A percentile compares a stretch with the other conserved stretches of the same genome.
These are phyloP conservation scores for Galleria mellonella DNA, from an alignment of 1,140 invertebrate genomes.

Conservation along the genomic window DNA sequence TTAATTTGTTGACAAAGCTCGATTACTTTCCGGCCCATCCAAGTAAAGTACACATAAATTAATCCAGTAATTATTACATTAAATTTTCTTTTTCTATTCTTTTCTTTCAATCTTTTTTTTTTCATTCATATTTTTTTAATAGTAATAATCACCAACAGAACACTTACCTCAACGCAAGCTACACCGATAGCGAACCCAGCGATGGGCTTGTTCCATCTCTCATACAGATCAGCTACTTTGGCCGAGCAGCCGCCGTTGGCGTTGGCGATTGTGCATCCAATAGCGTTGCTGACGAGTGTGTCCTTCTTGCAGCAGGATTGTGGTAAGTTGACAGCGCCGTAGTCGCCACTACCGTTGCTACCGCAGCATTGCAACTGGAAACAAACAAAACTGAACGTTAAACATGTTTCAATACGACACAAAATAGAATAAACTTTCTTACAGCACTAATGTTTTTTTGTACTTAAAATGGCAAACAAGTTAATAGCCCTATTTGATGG, in stretches of 20 bases:
- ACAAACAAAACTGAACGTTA: not conserved
- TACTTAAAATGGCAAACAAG: too few species aligned
- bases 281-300: slow-evolving; percentile 25
- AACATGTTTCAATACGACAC: not conserved
- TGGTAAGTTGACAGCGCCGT: slow-evolving; percentile 34
- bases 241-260: slow-evolving; percentile 70
- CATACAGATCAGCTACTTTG: slow-evolving; percentile 58
- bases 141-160: too few species aligned
- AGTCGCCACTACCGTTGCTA: slow-evolving; percentile 65
- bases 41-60: too few species aligned
- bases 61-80: too few species aligned
- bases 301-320: slow-evolving; percentile 62
- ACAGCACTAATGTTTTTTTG: too few species aligned
- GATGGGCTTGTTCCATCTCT: slow-evolving; percentile 73
- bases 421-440: slow-evolving; percentile 5
- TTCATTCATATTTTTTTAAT: too few species aligned
- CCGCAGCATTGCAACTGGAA: slow-evolving; percentile 81
- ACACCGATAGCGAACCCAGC: slow-evolving; percentile 80
- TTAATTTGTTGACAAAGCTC: too few species aligned
- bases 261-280: slow-evolving; percentile 55
- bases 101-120: too few species aligned
- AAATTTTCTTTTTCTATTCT: too few species aligned
- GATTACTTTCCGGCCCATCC: too few species aligned
- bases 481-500: too few species aligned
- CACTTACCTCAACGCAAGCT: slow-evolving; percentile 78